These are phyloP conservation scores for Amphilophus citrinellus DNA, from an alignment of 2,113 vertebrate genomes.

Conservation along the genomic window DNA sequence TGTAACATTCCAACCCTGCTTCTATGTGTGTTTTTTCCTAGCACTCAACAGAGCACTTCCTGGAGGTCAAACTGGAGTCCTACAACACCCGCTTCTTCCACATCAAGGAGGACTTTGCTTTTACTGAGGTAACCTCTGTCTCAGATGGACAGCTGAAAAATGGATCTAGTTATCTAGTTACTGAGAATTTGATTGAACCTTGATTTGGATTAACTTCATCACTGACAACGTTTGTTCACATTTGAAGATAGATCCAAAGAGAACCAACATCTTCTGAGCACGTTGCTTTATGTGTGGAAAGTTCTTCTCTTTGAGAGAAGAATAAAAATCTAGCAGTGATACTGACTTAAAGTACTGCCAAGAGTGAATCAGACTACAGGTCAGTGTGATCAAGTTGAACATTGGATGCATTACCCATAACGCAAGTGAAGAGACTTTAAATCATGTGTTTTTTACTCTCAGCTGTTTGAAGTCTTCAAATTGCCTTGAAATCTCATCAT, in stretches of 20 bases:
- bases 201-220: fast-evolving
- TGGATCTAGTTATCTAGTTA: neutral
- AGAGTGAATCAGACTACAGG: neutral
- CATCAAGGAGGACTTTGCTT: slow-evolving; percentile 90
- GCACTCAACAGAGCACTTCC: slow-evolving; percentile 87
- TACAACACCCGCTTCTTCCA: slow-evolving; percentile 91
- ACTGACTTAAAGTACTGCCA: neutral
- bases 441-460: neutral
- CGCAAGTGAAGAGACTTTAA: neutral
- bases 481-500: neutral
- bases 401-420: neutral
- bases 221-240: neutral
- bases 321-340: neutral
- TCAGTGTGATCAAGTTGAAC: neutral
- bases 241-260: neutral
- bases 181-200: neutral
- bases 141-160: neutral
- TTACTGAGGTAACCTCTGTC: slow-evolving; percentile 83
- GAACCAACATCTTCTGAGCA: neutral
- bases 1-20: neutral
- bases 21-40: slow-evolving; percentile 50
- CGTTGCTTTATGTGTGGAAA: neutral
- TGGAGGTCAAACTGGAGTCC: slow-evolving; percentile 92
- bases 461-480: neutral
- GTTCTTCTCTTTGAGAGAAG: neutral